Evolutionary conservation across 1,140 invertebrate genomes (phyloP).

Genomic region (Drosophila eugracilis): DNA sequence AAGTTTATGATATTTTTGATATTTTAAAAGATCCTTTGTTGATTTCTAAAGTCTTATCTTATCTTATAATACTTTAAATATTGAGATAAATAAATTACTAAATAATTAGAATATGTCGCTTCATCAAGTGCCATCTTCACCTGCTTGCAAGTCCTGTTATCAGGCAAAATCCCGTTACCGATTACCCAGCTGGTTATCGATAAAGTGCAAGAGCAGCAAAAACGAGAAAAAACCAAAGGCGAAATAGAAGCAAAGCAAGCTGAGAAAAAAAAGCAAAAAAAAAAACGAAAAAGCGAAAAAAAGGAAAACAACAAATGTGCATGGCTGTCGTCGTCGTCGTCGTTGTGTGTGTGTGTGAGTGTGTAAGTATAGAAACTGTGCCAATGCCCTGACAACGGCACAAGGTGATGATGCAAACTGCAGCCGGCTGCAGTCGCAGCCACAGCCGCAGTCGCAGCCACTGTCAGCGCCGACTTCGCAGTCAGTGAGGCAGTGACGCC

Average conservation of each 20-base stretch:
- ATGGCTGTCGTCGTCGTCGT: conserved; percentile 12
- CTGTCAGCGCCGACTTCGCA: conserved; percentile 23
- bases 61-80: too few species aligned
- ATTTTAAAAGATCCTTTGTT: too few species aligned
- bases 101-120: neutral
- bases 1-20: neutral
- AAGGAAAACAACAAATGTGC: conserved; percentile 39
- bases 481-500: conserved; percentile 71
- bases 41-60: too few species aligned
- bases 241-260: conserved; percentile 40
- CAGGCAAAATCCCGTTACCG: conserved; percentile 31
- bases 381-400: conserved; percentile 84
- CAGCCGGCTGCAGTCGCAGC: conserved; percentile 57
- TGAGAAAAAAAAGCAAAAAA: conserved; percentile 18
- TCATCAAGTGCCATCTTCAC: conserved; percentile 5
- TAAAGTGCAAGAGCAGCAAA: conserved; percentile 47
- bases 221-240: conserved; percentile 67
- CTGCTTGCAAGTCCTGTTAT: conserved; percentile 24
- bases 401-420: conserved; percentile 83
- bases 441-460: conserved; percentile 29
- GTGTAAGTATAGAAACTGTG: conserved; percentile 72
- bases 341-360: conserved; percentile 19
- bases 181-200: conserved; percentile 38
- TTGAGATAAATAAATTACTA: too few species aligned
- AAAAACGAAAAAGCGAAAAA: conserved; percentile 36